phyloP scores from a whole-genome alignment of 2,113 vertebrate genomes.

The Myocastor coypus region DNA sequence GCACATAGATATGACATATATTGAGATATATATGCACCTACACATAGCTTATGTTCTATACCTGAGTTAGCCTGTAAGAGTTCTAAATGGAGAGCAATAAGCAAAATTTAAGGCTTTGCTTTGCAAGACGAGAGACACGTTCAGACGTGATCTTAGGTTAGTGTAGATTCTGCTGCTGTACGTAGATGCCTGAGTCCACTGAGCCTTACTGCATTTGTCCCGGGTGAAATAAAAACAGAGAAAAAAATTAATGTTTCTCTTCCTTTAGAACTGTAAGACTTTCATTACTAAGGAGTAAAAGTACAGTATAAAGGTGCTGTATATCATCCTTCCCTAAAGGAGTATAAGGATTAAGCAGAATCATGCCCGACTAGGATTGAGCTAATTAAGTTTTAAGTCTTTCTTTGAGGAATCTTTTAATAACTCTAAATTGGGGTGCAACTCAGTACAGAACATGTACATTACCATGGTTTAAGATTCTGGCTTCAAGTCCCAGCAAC shows the following conservation, averaged over 20 bases:
- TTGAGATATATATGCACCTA: neutral
- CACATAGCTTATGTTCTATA: neutral
- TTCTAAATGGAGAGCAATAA: neutral
- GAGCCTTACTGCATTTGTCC: neutral
- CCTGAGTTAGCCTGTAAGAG: neutral
- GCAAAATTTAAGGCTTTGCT: neutral
- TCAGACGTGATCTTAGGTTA: neutral
- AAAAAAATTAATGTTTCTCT: neutral
- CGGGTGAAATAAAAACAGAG: neutral
- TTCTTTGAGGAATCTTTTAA: neutral
- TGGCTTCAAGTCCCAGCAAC: neutral
- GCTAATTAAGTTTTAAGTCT: conserved; percentile 13
- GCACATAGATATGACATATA: neutral
- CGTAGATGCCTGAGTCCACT: neutral
- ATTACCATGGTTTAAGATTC: neutral
- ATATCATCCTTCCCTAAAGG: neutral
- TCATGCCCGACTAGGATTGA: neutral
- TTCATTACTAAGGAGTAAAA: neutral
- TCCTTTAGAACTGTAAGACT: neutral
- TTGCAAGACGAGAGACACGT: neutral
- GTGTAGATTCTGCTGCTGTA: neutral
- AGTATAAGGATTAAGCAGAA: conserved; percentile 39
- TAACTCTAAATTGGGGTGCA: neutral
- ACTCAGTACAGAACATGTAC: neutral
- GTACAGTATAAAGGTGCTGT: neutral